Percentiles rank a stretch among this genome's conserved stretches.
These are phyloP conservation scores for Azorinus chamasolen DNA, from an alignment of 2,888 invertebrate genomes.

Conservation along the genomic window DNA sequence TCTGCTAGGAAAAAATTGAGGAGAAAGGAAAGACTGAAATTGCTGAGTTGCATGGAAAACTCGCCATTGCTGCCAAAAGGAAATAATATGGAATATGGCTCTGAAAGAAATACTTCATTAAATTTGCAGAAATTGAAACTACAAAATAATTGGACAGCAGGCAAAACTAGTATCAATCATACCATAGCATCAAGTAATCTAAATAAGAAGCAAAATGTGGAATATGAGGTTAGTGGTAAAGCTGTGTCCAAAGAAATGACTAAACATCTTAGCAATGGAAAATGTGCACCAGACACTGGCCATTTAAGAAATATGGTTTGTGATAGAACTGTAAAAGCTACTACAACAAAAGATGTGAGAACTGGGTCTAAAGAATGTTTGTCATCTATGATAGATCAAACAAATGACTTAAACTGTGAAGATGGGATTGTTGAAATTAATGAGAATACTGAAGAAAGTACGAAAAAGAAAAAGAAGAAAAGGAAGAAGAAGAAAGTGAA, in stretches of 20 bases:
- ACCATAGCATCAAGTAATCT: background rate
- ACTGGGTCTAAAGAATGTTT: too few species aligned
- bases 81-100: too few species aligned
- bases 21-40: background rate
- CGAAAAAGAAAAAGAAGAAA: conserved; percentile 39
- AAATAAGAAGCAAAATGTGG: too few species aligned
- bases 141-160: background rate
- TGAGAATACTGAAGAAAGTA: background rate
- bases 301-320: background rate
- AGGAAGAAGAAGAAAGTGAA: conserved; percentile 51
- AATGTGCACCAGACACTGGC: background rate
- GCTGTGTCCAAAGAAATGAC: background rate
- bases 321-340: background rate
- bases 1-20: conserved; percentile 10
- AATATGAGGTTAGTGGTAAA: too few species aligned
- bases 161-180: background rate
- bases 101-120: too few species aligned
- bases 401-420: background rate
- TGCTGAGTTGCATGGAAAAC: background rate
- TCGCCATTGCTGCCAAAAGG: too few species aligned
- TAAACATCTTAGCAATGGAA: background rate
- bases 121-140: background rate
- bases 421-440: too few species aligned
- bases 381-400: background rate
- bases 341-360: background rate